Evolutionary conservation across 2,113 vertebrate genomes (phyloP).

Genomic region (Galeopterus variegatus): DNA sequence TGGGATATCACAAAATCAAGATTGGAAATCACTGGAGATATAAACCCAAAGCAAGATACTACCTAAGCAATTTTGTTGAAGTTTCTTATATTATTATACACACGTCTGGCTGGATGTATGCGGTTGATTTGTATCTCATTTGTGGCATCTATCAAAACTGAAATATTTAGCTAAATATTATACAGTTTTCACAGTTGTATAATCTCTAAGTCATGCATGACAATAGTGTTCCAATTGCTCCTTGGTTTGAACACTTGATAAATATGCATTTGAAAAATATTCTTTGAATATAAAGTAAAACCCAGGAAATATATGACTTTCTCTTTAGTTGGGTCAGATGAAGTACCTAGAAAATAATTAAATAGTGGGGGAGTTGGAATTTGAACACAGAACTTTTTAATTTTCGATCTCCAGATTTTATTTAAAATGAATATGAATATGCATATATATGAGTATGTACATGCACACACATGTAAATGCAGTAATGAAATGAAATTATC

Average conservation of each 20-base stretch:
- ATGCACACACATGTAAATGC: background rate
- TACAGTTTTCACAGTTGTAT: background rate
- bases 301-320: background rate
- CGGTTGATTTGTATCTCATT: slow-evolving; percentile 12
- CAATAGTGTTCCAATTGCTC: background rate
- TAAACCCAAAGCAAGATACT: slow-evolving; percentile 23
- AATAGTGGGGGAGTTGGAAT: background rate
- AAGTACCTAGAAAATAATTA: slow-evolving; percentile 5
- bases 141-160: background rate
- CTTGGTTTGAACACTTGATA: slow-evolving; percentile 37
- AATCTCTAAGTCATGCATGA: background rate
- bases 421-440: background rate
- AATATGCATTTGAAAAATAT: background rate
- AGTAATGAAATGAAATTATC: background rate
- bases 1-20: slow-evolving; percentile 32
- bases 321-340: background rate
- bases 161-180: background rate
- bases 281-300: slow-evolving; percentile 54
- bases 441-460: background rate
- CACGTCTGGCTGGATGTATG: background rate
- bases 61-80: slow-evolving; percentile 57
- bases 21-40: slow-evolving; percentile 12
- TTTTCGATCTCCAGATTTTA: background rate
- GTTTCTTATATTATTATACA: slow-evolving; percentile 18
- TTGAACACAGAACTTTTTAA: background rate